Evolutionary conservation across 2,888 invertebrate genomes (phyloP).

Genomic region (Caenorhabditis panamensis): DNA sequence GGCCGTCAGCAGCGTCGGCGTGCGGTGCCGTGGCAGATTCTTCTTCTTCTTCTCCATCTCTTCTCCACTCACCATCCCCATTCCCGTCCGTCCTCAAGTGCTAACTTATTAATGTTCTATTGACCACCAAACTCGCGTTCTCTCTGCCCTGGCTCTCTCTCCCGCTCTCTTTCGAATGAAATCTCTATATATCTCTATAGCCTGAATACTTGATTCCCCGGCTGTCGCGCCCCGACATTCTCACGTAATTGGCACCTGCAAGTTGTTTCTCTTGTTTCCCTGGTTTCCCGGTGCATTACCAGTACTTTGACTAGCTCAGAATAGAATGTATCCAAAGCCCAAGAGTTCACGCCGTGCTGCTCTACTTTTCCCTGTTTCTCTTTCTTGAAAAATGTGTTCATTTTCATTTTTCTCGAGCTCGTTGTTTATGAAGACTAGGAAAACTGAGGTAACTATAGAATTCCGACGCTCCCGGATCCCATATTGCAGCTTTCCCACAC

Average conservation of each 20-base stretch:
- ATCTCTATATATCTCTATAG: background rate
- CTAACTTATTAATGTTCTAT: slow-evolving; percentile 48
- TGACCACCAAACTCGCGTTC: slow-evolving; percentile 2
- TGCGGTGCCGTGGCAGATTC: slow-evolving; percentile 18
- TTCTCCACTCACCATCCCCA: slow-evolving; percentile 5
- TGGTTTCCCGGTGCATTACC: slow-evolving; percentile 20
- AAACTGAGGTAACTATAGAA: slow-evolving; percentile 2
- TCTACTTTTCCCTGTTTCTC: background rate
- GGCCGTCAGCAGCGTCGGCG: slow-evolving; percentile 15
- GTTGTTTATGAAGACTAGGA: slow-evolving; percentile 15
- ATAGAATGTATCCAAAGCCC: background rate
- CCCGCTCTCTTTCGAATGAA: background rate
- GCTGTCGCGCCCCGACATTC: background rate
- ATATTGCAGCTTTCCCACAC: slow-evolving; percentile 13
- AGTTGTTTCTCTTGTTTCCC: no score
- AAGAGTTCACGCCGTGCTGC: slow-evolving; percentile 1
- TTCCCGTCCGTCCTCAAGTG: background rate
- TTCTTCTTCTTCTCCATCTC: background rate
- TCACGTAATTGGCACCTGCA: slow-evolving; percentile 32
- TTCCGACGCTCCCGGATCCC: no score
- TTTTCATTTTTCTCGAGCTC: slow-evolving; percentile 8
- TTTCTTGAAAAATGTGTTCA: background rate
- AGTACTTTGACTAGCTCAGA: background rate
- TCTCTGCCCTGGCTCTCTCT: background rate
- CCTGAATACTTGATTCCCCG: background rate